These are phyloP conservation scores for Argyra leucocephala DNA, from an alignment of 2,888 invertebrate species.

Conservation along the genomic window DNA sequence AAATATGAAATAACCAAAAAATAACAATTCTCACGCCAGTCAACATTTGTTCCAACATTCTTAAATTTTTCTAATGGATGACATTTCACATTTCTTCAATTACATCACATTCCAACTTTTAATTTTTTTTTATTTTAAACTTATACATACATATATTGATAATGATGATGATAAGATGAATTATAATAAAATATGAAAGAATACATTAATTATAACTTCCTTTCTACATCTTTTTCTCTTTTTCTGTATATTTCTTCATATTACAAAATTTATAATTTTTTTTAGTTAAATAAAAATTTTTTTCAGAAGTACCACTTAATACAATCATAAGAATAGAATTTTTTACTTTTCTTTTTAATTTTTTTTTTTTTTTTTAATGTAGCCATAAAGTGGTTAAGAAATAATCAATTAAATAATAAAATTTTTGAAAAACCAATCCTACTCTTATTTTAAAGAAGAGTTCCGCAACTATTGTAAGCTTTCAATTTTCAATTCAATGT, in stretches of 20 bases:
- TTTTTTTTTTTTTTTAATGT: too few species aligned
- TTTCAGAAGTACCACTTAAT: too few species aligned
- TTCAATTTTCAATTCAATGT: not conserved
- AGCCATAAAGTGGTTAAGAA: too few species aligned
- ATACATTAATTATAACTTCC: not conserved
- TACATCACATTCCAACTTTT: not conserved
- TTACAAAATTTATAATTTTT: too few species aligned
- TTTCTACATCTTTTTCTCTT: not conserved
- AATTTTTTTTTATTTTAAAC: not conserved
- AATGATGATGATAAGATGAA: not conserved
- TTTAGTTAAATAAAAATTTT: too few species aligned
- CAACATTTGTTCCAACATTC: not conserved
- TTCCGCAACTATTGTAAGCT: not conserved
- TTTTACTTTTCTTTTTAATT: too few species aligned
- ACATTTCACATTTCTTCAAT: conserved; percentile 2
- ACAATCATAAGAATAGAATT: too few species aligned
- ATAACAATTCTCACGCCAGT: not conserved
- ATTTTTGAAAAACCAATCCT: too few species aligned
- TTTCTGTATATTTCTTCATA: too few species aligned
- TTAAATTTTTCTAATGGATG: not conserved
- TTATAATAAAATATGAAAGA: not conserved
- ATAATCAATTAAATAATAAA: too few species aligned
- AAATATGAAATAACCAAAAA: not conserved
- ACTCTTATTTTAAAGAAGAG: not conserved
- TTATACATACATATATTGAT: not conserved